Base-by-base conservation (phyloP, 1,140 invertebrate species). In the Zophobas morio region DNA sequence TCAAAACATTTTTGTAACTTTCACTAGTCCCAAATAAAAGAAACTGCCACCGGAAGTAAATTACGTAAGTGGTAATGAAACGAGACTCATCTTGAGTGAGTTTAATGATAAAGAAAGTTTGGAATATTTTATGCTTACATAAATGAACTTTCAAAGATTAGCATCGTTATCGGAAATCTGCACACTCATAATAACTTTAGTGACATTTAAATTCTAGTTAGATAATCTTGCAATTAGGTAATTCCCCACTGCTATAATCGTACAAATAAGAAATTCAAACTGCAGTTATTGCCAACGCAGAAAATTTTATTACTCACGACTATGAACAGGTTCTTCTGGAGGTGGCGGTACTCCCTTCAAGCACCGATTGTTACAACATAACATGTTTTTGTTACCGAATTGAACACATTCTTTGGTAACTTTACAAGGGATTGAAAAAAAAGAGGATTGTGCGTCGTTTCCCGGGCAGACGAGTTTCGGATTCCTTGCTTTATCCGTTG, bases 331-430 rank as follows among this genome's bases (percentile, higher is more conserved):
- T 76, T 90, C 89, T 42, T 86, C 81, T 46, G 88, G 79, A 0
- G 90, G 90, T 74, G 90, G 88, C 4, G 88, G 84, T 36, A 89
- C 84, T 2, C 90, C 91, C 63, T 89, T 87, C n/a, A 90, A 87
- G 80, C 91, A 91, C 79, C 88, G 88, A 74, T 87, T 88, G 53
- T 80, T 70, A 66, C 82, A 83, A 66, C 82, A 83, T 1, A 81
- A 20, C 74, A 79, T 76, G 37, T 78, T 66, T 35, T 51, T 63
- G 37, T 66, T 54, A 33, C 82, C 81, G 32, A 81, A 75, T 47
- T 78, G 51, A 6, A 57, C 39, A 71, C 82, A 83, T 74, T 83
- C 81, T 73, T 75, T 77, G 37, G 74, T 78, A 34, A 66, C 76
- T 57, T 77, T 63, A 56, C 82, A 83, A n/a, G 80, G 82, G 20